A percentile compares a stretch with the other conserved stretches of the same genome.
Conservation (phyloP, 2,888 invertebrate genomes). For the Anticlea derivata region DNA sequence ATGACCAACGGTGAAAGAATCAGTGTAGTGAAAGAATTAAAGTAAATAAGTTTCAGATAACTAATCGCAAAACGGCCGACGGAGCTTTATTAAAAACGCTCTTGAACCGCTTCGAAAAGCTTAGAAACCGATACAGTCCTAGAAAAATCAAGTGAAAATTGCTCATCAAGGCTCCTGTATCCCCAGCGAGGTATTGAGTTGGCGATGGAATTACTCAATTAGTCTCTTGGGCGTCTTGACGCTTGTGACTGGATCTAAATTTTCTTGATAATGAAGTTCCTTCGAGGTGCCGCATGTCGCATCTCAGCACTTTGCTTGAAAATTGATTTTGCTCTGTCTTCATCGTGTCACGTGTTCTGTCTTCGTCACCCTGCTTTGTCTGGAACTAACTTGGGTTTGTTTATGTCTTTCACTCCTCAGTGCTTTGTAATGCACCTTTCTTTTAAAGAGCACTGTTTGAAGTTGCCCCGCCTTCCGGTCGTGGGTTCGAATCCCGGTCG, state of each 20-base stretch:
- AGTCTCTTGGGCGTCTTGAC: constrained; percentile 39
- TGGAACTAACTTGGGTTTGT: too few species aligned
- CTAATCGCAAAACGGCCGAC: too few species aligned
- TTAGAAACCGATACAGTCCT: constrained; percentile 42
- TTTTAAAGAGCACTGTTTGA: too few species aligned
- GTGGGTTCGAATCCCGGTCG: too few species aligned
- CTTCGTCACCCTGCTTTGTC: too few species aligned
- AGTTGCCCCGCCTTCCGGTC: too few species aligned
- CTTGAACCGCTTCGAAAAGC: constrained; percentile 37
- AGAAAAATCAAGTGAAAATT: constrained; percentile 45
- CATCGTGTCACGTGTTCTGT: too few species aligned
- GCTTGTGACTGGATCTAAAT: constrained; percentile 21
- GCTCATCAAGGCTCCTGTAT: constrained; percentile 22
- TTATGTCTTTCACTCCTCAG: too few species aligned
- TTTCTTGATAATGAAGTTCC: constrained; percentile 19
- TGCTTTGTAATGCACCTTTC: too few species aligned
- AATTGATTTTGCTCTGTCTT: constrained; percentile 5
- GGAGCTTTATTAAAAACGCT: constrained; percentile 41
- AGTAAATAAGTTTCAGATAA: too few species aligned
- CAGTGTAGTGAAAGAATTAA: too few species aligned
- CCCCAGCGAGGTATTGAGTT: constrained; percentile 43
- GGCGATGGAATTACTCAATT: constrained; percentile 50
- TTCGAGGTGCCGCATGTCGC: constrained; percentile 12
- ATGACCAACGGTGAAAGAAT: too few species aligned
- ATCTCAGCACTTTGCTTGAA: constrained; percentile 6